These are phyloP conservation scores for Aegithalos caudatus DNA, from an alignment of 2,113 vertebrate genomes.

Conservation along the genomic window DNA sequence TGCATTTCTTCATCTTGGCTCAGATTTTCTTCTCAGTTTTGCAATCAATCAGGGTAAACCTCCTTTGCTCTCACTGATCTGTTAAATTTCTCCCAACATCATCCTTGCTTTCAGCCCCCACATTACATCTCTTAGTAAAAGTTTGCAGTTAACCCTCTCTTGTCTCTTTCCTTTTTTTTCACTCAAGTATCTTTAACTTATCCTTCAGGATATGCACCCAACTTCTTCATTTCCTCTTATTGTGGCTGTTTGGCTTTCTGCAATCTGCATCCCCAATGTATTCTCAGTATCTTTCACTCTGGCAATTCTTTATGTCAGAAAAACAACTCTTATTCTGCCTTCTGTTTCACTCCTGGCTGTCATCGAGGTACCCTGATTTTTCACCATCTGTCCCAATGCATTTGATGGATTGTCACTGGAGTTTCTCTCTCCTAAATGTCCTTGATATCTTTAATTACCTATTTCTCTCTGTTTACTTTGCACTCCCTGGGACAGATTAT, in stretches of 20 bases:
- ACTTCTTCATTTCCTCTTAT: neutral
- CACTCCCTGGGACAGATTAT: neutral
- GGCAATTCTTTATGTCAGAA: neutral
- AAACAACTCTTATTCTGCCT: neutral
- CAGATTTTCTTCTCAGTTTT: neutral
- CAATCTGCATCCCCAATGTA: neutral
- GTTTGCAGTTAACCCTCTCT: neutral
- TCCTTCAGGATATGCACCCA: neutral
- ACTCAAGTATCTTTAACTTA: neutral
- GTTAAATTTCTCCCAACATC: neutral
- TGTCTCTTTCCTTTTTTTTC: neutral
- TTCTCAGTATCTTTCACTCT: neutral
- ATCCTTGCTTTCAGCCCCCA: neutral
- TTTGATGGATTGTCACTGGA: constrained; percentile 38
- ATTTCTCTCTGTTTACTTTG: constrained; percentile 36
- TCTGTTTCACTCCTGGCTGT: neutral
- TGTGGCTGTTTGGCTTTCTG: neutral
- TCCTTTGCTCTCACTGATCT: neutral
- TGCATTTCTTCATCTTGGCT: neutral
- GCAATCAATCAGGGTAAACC: neutral
- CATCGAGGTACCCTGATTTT: neutral
- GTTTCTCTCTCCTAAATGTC: neutral
- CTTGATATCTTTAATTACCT: constrained; percentile 49
- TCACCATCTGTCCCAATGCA: neutral
- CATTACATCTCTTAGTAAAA: neutral